Base-by-base conservation (phyloP, 2,888 invertebrate genomes). In the Cabera pusaria region DNA sequence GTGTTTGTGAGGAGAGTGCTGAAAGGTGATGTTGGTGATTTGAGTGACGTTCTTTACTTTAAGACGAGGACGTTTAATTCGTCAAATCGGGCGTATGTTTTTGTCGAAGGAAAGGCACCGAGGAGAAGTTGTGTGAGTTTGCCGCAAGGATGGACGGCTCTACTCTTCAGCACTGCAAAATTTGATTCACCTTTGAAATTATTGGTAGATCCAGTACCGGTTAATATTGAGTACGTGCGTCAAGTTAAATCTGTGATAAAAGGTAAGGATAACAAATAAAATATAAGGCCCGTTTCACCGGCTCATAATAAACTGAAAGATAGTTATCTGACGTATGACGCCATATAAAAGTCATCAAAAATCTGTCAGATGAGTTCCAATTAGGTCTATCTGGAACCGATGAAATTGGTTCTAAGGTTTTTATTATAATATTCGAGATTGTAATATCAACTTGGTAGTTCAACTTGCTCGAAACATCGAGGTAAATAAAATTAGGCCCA, bases 21-120 rank as follows among this genome's bases (percentile, higher is more conserved):
- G 49, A 90, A 89, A 61, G 89, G 89, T 48, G 82, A 89, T 52
- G 58, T 82, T 40, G 76, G 77, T 52, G 74, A 61, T 37, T 72
- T 87, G 52, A 82, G 87, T 78, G 84, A 82, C 56, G 66, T 85
- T 50, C 72, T 89, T 45, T 82, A 84, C 71, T 83, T 83, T 48
- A 80, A 85, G 53, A 82, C 82, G 16, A 75, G 81, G 34, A 80
- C 82, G 22, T 72, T 57, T 23, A 84, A 84, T 68, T 79, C 85
- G 8, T 81, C 89, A 26, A 80, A 68, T 53, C 76, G 83, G 29
- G 79, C 80, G 11, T 85, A 80, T 46, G 65, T 88, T 51, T 71
- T 77, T 33, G 83, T 72, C n/a, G 84, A 83, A 48, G 73, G 80
- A 28, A 66, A 58, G 39, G 52, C 42, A n/a, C 61, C 67, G 72